Conservation (phyloP, 2,113 vertebrate genomes). For the Malurus cyaneus region DNA sequence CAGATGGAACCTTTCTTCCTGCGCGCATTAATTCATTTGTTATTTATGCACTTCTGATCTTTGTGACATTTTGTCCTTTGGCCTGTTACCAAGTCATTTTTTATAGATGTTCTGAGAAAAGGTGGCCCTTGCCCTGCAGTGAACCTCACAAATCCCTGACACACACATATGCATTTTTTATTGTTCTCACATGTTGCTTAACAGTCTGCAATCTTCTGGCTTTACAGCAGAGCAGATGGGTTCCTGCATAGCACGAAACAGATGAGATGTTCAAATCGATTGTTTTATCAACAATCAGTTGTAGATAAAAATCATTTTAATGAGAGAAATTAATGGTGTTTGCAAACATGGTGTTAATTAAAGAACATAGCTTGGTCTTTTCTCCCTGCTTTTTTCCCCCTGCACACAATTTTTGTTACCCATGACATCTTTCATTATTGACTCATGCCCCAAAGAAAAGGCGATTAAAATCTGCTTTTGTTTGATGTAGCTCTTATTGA, state of each 20-base stretch:
- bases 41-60: conserved; percentile 70
- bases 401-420: conserved; percentile 79
- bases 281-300: conserved; percentile 84
- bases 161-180: conserved; percentile 73
- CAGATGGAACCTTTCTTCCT: conserved; percentile 70
- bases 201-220: conserved; percentile 67
- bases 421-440: conserved; percentile 95
- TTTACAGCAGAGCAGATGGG: conserved; percentile 75
- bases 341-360: conserved; percentile 85
- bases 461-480: conserved; percentile 90
- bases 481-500: conserved; percentile 90
- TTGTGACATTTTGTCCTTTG: conserved; percentile 66
- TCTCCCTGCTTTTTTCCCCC: conserved; percentile 18
- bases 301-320: conserved; percentile 82
- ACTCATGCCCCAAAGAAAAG: conserved; percentile 90
- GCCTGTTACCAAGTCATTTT: conserved; percentile 70
- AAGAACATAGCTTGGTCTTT: conserved; percentile 75
- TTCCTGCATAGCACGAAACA: conserved; percentile 68
- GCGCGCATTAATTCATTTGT: conserved; percentile 71
- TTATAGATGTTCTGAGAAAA: conserved; percentile 72
- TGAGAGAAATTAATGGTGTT: conserved; percentile 84
- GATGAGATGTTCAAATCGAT: conserved; percentile 79
- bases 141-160: conserved; percentile 64
- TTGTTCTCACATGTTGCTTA: conserved; percentile 80
- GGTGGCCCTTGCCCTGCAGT: conserved; percentile 70